Base-by-base conservation (phyloP, 1,140 invertebrate genomes). In the Microvelia longipes region DNA sequence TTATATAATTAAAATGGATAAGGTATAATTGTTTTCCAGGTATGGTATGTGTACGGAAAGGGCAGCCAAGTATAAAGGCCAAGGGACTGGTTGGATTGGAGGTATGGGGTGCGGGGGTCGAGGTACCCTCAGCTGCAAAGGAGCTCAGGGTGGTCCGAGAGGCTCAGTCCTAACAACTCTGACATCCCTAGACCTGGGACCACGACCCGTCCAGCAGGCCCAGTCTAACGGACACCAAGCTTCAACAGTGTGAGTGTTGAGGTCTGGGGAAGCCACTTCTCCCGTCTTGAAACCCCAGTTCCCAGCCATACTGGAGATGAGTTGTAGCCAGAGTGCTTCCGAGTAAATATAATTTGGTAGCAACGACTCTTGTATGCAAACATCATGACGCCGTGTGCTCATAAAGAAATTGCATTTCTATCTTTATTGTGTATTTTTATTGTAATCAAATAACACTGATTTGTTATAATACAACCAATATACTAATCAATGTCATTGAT, bases 21-120 rank as follows among this genome's bases (percentile, higher is more conserved):
- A 72, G 24, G 66, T 68, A 68, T n/a, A 35, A 26, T 83, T 88
- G 71, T 77, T 87, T 25, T 26, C 15, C 68, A 71, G 73, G 64
- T 74, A 75, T 30, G 75, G 73, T 5, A 28, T 75, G 1, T 75
- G 73, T 68, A 62, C 73, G 26, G 60, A 69, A 35, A 29, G 72
- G 29, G 73, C 75, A 14, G 74, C 73, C 1, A 70, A 71, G 15
- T 73, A 75, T 64, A 75, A 75, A 66, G 73, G 71, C 14, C 30
- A 68, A 1, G 28, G 15, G 50, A 50, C 60, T n/a, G 28, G 62
- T 29, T 25, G 60, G 27, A 19, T 65, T 5, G 29, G 25, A 25
- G 65, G 72, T 24, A 29, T 29, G 66, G 62, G 63, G 28, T 62
- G 61, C 27, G 29, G 29, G 65, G 24, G 50, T 25, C 15, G 61